A percentile compares a stretch with the other conserved stretches of the same genome.
Evolutionary conservation across 2,113 vertebrate genomes (phyloP).

Genomic region (Burhinus oedicnemus): DNA sequence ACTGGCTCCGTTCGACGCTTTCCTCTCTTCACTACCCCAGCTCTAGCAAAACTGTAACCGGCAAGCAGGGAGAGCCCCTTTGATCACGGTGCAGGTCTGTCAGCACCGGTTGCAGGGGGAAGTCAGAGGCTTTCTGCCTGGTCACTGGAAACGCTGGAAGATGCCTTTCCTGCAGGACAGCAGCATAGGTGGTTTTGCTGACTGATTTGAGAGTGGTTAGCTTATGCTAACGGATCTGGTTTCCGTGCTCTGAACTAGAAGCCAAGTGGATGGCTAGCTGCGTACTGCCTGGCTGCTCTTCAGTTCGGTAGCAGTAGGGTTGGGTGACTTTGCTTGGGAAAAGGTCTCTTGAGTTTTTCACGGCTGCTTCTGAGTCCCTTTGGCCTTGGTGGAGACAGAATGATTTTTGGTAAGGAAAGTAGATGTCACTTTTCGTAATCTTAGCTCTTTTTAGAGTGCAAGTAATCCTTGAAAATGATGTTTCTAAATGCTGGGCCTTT

Average conservation of each 20-base stretch:
- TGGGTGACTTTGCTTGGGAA: background rate
- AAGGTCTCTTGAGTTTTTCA: background rate
- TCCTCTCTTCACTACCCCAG: background rate
- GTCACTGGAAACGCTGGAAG: background rate
- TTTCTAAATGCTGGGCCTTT: background rate
- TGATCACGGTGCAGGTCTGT: background rate
- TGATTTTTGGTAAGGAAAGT: background rate
- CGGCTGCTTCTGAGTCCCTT: accelerated
- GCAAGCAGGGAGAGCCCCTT: background rate
- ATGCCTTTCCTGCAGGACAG: background rate
- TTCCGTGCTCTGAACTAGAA: background rate
- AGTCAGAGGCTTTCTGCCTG: background rate
- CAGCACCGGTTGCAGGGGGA: background rate
- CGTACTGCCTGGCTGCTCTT: background rate
- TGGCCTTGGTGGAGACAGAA: background rate
- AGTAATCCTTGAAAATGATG: background rate
- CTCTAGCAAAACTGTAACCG: background rate
- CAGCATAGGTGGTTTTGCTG: background rate
- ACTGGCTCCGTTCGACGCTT: background rate
- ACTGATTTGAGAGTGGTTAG: background rate
- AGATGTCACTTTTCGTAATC: background rate
- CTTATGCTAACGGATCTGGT: background rate
- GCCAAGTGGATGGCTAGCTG: background rate
- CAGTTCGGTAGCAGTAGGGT: background rate
- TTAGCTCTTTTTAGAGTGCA: too few species aligned